These are phyloP conservation scores for Channa maculata DNA, from an alignment of 2,113 vertebrate genomes.

Conservation along the genomic window DNA sequence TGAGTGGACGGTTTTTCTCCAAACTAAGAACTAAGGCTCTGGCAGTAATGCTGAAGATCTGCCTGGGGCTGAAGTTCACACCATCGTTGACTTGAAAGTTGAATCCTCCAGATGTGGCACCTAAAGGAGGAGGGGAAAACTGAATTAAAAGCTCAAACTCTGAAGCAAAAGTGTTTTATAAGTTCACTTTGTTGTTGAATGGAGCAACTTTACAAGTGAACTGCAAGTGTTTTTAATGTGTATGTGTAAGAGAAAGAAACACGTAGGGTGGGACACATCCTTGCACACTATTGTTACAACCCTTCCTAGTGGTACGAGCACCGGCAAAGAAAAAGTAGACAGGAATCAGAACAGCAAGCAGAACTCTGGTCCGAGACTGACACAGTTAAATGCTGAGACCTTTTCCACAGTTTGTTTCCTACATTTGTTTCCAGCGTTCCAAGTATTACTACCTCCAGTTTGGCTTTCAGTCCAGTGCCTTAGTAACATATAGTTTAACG, in stretches of 20 bases:
- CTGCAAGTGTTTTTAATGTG: not conserved
- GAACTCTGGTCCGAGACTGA: constrained; percentile 21
- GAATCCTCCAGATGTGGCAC: constrained; percentile 91
- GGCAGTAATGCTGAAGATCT: constrained; percentile 92
- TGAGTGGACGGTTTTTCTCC: constrained; percentile 85
- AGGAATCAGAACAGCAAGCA: constrained; percentile 39
- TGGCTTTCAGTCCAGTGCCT: too few species aligned
- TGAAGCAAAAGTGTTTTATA: not conserved
- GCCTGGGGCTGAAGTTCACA: constrained; percentile 88
- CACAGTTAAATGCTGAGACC: constrained; percentile 3
- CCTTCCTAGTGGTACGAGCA: constrained; percentile 10
- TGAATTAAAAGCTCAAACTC: not conserved
- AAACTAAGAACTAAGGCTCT: constrained; percentile 82
- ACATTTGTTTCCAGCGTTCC: not conserved
- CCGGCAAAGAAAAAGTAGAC: constrained; percentile 21
- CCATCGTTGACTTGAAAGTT: constrained; percentile 93
- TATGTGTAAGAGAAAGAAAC: too few species aligned
- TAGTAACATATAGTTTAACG: not conserved
- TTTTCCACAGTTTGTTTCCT: not conserved
- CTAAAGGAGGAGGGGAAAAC: constrained; percentile 70
- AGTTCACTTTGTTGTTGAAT: not conserved
- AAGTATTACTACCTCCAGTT: constrained; percentile 3
- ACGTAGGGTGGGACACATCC: not conserved
- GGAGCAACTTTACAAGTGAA: not conserved
- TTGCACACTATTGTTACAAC: not conserved